These are phyloP conservation scores for Vicugna pacos DNA, from an alignment of 2,113 vertebrate genomes.

Conservation along the genomic window DNA sequence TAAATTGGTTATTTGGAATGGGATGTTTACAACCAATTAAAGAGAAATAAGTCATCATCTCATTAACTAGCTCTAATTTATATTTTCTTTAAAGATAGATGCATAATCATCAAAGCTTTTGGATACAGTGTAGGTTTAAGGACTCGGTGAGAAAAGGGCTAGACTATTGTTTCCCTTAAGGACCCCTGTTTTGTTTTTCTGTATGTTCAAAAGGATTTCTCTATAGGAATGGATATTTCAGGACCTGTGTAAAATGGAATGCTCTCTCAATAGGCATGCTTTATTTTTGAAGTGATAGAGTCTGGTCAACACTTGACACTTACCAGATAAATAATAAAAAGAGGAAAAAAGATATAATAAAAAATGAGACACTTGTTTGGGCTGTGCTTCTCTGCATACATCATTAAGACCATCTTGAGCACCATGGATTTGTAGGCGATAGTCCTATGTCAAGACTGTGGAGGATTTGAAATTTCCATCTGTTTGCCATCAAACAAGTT, in stretches of 20 bases:
- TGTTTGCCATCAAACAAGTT: neutral
- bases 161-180: neutral
- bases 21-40: neutral
- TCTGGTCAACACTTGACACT: neutral
- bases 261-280: neutral
- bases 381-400: neutral
- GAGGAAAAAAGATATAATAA: neutral
- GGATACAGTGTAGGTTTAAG: neutral
- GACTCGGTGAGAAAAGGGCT: neutral
- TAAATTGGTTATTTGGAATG: neutral
- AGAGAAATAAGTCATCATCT: constrained; percentile 3
- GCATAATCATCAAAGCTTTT: neutral
- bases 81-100: neutral
- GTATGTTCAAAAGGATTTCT: constrained; percentile 8
- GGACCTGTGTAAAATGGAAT: neutral
- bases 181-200: neutral
- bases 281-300: constrained; percentile 51
- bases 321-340: neutral
- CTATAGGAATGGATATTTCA: neutral
- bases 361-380: neutral
- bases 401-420: neutral
- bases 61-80: constrained; percentile 50
- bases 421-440: neutral
- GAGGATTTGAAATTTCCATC: neutral
- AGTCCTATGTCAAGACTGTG: neutral